Percentiles rank a stretch among this genome's conserved stretches.
These are phyloP conservation scores for Hyperoplus lanceolatus DNA, from an alignment of 2,797 vertebrate genomes.

Conservation along the genomic window DNA sequence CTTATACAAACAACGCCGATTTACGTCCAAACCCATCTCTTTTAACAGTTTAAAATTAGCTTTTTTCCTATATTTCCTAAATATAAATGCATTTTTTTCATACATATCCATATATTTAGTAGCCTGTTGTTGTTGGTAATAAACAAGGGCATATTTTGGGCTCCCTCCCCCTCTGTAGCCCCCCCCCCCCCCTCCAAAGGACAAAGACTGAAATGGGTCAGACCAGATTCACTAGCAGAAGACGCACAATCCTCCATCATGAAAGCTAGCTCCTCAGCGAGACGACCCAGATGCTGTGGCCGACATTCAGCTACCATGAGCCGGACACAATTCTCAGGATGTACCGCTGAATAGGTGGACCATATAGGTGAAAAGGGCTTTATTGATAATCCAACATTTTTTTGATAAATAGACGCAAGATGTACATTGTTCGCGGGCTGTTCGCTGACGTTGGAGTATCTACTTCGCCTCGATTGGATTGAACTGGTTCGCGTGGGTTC, in stretches of 20 bases:
- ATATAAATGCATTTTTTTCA: background rate
- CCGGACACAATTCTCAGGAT: background rate
- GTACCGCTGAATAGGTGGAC: too few species aligned
- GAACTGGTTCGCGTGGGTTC: conserved; percentile 18
- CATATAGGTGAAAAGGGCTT: too few species aligned
- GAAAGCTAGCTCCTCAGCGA: conserved; percentile 27
- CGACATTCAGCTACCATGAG: background rate
- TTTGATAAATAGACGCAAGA: background rate
- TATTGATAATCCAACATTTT: too few species aligned
- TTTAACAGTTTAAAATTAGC: background rate
- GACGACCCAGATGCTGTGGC: background rate
- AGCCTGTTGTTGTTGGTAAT: background rate
- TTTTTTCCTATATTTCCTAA: too few species aligned
- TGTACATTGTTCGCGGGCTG: too few species aligned
- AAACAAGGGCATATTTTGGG: conserved; percentile 10
- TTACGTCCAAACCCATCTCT: background rate
- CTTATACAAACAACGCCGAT: background rate
- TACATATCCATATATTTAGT: background rate
- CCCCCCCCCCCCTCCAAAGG: conserved; percentile 62
- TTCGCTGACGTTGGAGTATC: too few species aligned
- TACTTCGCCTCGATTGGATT: conserved; percentile 16
- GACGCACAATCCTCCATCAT: conserved; percentile 49
- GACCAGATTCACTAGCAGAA: conserved; percentile 43
- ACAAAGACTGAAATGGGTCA: conserved; percentile 86
- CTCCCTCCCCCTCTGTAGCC: conserved; percentile 7